Percentiles rank a stretch among this genome's conserved stretches.
Conservation (phyloP, 2,113 vertebrate species). For the Nicator chloris region DNA sequence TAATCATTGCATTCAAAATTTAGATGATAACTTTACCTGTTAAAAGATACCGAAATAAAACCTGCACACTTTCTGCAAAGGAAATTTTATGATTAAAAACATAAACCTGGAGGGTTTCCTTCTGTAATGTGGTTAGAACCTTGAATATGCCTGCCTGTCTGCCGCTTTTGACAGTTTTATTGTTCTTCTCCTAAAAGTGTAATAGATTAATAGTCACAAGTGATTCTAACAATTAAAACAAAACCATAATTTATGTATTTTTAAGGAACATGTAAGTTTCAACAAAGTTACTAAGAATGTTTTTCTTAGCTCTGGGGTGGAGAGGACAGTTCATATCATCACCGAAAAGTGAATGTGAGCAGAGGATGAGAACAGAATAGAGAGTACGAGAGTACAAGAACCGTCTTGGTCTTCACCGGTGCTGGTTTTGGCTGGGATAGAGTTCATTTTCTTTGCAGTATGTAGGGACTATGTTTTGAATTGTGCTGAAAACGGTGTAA, state of each 20-base stretch:
- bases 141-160: background rate
- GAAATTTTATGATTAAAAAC: background rate
- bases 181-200: background rate
- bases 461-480: background rate
- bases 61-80: background rate
- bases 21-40: background rate
- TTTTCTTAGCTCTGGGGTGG: background rate
- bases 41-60: background rate
- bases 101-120: background rate
- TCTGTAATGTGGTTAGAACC: background rate
- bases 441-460: background rate
- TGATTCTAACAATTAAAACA: background rate
- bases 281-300: background rate
- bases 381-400: fast-evolving
- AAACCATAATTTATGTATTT: background rate
- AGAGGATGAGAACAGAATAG: background rate
- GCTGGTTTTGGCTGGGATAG: background rate
- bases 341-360: background rate
- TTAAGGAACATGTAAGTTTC: background rate
- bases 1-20: background rate
- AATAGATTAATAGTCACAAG: background rate
- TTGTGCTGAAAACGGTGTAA: background rate
- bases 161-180: background rate
- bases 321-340: background rate
- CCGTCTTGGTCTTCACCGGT: background rate